Conservation (phyloP, 2,888 invertebrate species). For the Folsomia candida region DNA sequence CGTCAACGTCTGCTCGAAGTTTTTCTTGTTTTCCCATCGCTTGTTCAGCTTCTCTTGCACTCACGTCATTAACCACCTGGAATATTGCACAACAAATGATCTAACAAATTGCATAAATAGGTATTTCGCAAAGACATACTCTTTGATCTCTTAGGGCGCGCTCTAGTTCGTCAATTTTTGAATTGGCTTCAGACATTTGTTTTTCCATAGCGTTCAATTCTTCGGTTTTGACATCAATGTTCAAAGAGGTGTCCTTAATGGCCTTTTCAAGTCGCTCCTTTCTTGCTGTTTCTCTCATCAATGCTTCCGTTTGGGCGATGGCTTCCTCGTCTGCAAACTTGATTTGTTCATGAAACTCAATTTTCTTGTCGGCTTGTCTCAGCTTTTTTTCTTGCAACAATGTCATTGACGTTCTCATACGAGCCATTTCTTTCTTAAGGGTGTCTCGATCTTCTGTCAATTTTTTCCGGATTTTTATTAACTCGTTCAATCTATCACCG, state of each 20-base stretch:
- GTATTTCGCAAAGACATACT: no score
- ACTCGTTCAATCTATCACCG: conserved; percentile 33
- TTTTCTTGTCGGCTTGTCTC: conserved; percentile 22
- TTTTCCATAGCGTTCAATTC: conserved; percentile 30
- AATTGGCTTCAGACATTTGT: conserved; percentile 17
- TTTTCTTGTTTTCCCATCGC: conserved; percentile 35
- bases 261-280: conserved; percentile 32
- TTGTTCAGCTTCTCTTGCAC: conserved; percentile 38
- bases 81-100: no score
- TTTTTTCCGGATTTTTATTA: conserved; percentile 36
- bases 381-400: conserved; percentile 25
- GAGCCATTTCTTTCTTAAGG: conserved; percentile 29
- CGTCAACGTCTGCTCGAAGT: conserved; percentile 39
- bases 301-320: conserved; percentile 35
- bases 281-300: conserved; percentile 36
- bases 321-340: conserved; percentile 37
- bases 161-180: conserved; percentile 36
- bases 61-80: conserved; percentile 40
- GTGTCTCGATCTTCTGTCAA: conserved; percentile 36
- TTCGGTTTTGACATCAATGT: conserved; percentile 27
- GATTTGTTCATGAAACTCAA: conserved; percentile 34
- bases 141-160: conserved; percentile 32
- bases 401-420: conserved; percentile 30
- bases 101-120: no score
- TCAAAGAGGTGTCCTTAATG: conserved; percentile 21